These are phyloP conservation scores for Drosophila infuscata DNA, from an alignment of 2,888 invertebrate species.

Conservation along the genomic window DNA sequence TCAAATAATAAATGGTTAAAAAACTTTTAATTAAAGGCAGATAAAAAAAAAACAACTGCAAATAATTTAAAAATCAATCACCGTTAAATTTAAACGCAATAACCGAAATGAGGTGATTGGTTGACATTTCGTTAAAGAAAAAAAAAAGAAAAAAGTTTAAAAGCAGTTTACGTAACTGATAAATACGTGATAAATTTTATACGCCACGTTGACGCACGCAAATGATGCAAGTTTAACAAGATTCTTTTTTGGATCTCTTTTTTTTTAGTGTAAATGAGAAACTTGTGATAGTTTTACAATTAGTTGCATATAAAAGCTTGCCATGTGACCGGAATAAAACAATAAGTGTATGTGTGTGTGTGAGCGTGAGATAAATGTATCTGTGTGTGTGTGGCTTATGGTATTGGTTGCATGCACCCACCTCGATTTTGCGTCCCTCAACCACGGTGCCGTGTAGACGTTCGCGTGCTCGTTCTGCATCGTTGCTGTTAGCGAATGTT, in stretches of 20 bases:
- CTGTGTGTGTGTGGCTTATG: constrained; percentile 41
- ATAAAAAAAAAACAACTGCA: constrained; percentile 38
- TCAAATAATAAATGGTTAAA: constrained; percentile 21
- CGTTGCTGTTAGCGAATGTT: constrained; percentile 99
- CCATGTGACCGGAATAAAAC: constrained; percentile 36
- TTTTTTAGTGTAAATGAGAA: constrained; percentile 37
- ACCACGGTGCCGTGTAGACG: constrained; percentile 99
- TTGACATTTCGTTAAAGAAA: background rate
- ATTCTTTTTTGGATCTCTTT: constrained; percentile 12
- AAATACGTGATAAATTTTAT: constrained; percentile 31
- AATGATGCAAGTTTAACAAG: constrained; percentile 34
- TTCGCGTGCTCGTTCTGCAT: constrained; percentile 99
- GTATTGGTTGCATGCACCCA: constrained; percentile 94
- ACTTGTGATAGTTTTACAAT: constrained; percentile 60
- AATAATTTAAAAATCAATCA: constrained; percentile 70
- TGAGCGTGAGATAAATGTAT: constrained; percentile 23
- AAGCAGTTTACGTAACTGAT: background rate
- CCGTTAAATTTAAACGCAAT: constrained; percentile 38
- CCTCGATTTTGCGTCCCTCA: constrained; percentile 99
- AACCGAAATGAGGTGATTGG: constrained; percentile 39
- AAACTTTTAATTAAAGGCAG: constrained; percentile 75
- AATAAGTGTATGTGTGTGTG: constrained; percentile 13
- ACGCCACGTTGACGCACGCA: constrained; percentile 50
- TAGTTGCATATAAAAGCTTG: constrained; percentile 60
- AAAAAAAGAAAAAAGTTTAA: background rate